Conservation (phyloP, 2,113 vertebrate species). For the Hiodon alosoides region DNA sequence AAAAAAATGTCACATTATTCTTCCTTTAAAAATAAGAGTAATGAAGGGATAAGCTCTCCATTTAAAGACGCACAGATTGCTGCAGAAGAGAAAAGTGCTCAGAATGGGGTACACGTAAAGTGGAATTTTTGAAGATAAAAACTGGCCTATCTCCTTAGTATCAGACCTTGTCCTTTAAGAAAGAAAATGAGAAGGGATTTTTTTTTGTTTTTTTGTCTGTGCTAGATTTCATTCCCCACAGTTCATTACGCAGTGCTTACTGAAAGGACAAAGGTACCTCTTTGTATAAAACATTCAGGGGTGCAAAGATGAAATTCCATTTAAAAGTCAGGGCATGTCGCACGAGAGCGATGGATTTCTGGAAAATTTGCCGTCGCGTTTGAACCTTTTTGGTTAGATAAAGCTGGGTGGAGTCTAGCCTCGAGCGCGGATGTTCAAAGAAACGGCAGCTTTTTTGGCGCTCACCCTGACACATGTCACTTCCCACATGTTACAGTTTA, state of each 20-base stretch:
- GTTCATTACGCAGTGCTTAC: constrained; percentile 39
- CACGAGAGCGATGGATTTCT: constrained; percentile 22
- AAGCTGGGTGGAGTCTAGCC: constrained; percentile 27
- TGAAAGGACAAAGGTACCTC: constrained; percentile 41
- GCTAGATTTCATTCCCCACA: constrained; percentile 44
- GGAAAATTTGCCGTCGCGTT: constrained; percentile 32
- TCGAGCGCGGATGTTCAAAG: constrained; percentile 37
- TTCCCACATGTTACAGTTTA: background rate
- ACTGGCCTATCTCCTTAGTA: constrained; percentile 10
- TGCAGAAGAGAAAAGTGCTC: background rate
- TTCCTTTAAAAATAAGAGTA: background rate
- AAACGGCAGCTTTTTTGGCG: constrained; percentile 44
- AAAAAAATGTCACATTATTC: background rate
- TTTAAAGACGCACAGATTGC: background rate
- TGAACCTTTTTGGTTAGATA: constrained; percentile 31
- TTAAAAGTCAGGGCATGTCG: constrained; percentile 37
- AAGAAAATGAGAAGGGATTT: constrained; percentile 33
- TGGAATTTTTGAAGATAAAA: constrained; percentile 1
- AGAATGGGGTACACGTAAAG: background rate
- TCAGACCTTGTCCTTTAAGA: constrained; percentile 38
- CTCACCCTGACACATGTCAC: constrained; percentile 32
- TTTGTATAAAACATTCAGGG: constrained; percentile 51
- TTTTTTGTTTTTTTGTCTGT: constrained; percentile 16
- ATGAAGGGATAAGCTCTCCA: background rate
- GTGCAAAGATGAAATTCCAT: constrained; percentile 47